These are phyloP conservation scores for chimpanzee (Pan troglodytes) DNA, from an alignment of 2,113 vertebrate species.

Conservation along the genomic window DNA sequence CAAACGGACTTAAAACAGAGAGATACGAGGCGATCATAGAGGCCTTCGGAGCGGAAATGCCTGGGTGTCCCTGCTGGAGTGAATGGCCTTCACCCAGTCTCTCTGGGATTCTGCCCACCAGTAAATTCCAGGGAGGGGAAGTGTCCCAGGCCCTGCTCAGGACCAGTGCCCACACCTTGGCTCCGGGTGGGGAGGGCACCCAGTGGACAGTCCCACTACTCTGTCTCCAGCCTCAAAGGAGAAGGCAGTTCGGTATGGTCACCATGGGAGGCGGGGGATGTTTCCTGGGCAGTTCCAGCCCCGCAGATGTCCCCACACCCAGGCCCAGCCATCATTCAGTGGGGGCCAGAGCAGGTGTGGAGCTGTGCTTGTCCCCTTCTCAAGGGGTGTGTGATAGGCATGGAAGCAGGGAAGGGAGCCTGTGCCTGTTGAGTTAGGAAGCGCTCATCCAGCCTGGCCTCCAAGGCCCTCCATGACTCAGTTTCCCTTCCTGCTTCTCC, in stretches of 20 bases:
- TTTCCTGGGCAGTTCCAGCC: not conserved
- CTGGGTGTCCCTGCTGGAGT: not conserved
- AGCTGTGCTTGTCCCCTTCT: not conserved
- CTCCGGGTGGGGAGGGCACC: not conserved
- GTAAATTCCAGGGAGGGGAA: not conserved
- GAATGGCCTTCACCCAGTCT: not conserved
- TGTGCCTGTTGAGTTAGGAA: not conserved
- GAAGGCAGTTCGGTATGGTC: not conserved
- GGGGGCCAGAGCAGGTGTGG: not conserved
- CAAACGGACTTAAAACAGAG: accelerated
- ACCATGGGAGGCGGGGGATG: accelerated
- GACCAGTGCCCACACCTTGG: not conserved
- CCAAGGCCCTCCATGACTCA: too few relatives aligned
- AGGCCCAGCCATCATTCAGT: not conserved
- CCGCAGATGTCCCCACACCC: not conserved
- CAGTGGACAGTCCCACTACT: accelerated
- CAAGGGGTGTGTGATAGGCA: too few relatives aligned
- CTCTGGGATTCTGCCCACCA: not conserved
- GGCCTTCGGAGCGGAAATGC: not conserved
- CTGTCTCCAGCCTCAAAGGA: not conserved
- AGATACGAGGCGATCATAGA: not conserved
- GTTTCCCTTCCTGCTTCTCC: not conserved
- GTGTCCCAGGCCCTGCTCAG: not conserved
- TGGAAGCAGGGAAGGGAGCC: not conserved
- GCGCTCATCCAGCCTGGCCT: not conserved